Conservation (phyloP, 53 echinoderm and acorn worm species). For the Zoroaster sp. region DNA sequence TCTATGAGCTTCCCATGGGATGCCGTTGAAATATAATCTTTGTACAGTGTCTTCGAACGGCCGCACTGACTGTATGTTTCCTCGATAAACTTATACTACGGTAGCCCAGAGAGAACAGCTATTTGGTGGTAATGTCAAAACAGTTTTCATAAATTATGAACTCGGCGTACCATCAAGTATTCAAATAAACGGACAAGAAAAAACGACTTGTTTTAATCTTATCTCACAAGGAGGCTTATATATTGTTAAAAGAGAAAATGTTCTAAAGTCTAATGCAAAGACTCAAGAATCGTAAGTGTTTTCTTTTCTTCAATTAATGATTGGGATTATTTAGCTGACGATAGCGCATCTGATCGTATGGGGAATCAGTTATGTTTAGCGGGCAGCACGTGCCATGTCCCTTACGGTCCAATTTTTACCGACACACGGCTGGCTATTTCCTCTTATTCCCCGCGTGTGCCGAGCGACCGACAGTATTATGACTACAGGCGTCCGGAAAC, state of each 20-base stretch:
- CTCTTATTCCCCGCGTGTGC: background rate
- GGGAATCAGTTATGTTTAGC: background rate
- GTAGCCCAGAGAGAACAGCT: background rate
- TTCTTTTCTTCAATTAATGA: no score
- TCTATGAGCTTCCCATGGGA: no score
- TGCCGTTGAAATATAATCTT: no score
- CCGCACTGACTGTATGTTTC: no score
- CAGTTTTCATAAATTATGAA: background rate
- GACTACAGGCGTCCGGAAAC: constrained; percentile 39
- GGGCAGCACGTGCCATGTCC: constrained; percentile 7
- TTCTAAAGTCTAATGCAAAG: no score
- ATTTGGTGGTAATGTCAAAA: background rate
- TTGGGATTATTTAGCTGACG: background rate
- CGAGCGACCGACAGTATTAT: background rate
- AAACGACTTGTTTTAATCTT: no score
- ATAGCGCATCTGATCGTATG: background rate
- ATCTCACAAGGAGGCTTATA: no score
- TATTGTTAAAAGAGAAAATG: no score
- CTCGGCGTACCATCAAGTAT: no score
- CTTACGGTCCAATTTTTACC: background rate
- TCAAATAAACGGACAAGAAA: no score
- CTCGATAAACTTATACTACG: background rate
- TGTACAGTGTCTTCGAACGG: no score
- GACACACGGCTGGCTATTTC: constrained; percentile 21
- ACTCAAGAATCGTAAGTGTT: background rate